Evolutionary conservation across 2,113 vertebrate genomes (phyloP).

Genomic region (Bombycilla garrulus): DNA sequence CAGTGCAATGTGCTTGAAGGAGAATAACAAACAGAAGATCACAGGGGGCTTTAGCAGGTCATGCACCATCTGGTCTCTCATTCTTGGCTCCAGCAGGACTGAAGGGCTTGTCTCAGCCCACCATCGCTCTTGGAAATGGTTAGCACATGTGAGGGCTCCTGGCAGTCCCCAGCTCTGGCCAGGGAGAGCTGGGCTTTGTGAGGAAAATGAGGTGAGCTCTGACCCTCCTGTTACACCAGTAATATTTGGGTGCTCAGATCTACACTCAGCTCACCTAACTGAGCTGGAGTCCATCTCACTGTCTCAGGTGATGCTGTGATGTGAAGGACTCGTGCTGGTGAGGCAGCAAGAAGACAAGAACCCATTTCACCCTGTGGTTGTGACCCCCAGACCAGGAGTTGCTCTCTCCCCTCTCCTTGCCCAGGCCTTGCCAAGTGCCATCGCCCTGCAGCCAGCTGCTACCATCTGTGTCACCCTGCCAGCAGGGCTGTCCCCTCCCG

Average conservation of each 20-base stretch:
- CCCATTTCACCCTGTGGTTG: accelerated
- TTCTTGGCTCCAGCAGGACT: constrained; percentile 9
- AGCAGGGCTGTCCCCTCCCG: neutral
- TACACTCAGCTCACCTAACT: neutral
- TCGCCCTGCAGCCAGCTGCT: accelerated
- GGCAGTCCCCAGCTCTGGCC: neutral
- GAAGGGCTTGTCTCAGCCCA: constrained; percentile 11
- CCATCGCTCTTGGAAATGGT: constrained; percentile 1
- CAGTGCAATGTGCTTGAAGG: neutral
- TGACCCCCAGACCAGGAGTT: neutral
- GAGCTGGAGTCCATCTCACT: accelerated
- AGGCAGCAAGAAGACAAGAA: neutral
- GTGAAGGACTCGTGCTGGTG: neutral
- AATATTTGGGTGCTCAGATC: neutral
- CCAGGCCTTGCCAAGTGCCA: neutral
- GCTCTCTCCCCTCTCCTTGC: neutral
- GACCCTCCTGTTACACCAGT: neutral
- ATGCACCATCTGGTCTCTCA: constrained; percentile 32
- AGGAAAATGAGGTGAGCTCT: neutral
- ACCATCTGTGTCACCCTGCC: accelerated
- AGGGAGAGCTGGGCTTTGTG: neutral
- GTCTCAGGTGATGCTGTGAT: neutral
- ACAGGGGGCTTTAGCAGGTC: constrained; percentile 15
- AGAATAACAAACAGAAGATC: constrained; percentile 53
- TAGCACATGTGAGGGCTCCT: neutral